Evolutionary conservation across 2,888 invertebrate species (phyloP), one percentile per base, ranked within the genome.

Genomic region (Trimorus sp.): DNA sequence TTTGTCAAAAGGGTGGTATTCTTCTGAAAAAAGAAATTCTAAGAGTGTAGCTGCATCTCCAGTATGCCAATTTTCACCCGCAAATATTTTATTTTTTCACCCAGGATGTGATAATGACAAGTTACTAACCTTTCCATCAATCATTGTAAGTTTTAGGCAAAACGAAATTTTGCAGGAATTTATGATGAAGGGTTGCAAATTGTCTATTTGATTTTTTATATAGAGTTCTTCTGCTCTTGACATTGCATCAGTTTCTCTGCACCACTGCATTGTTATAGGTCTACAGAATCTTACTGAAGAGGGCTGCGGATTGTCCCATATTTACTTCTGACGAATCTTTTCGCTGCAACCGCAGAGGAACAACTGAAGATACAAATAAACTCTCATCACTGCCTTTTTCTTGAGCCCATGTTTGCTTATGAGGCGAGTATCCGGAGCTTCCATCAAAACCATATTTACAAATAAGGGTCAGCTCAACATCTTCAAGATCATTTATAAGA

Each of bases 81-180:
- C 26, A 59, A 38, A 38, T 59, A 36, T 26, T 56, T 45, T 45
- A 45, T 45, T 11, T 45, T 45, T 45, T 45, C 26, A 26, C 26
- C 26, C 26, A 26, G 26, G 26, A 26, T 26, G 26, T 26, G 26
- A 26, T 4, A 26, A 26, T 26, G 4, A 26, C 26, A 51, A 60
- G 42, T 36, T 83, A 51, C 70, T 71, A 12, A 85, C 74, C 53
- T 85, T 84, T 51, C 74, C 83, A 71, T 85, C 85, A 14, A 51
- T 11, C 51, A 51, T 51, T 8, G 51, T 51, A n/a, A 51, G 14
- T 7, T 15, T 7, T 14, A 51, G 15, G 7, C n/a, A 51, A 51
- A n/a, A 51, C 15, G 51, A 14, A 14, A 51, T 14, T 51, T 51
- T 14, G 51, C 26, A 54, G 11, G 15, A 9, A 54, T 54, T 26